A percentile compares a stretch with the other conserved stretches of the same genome.
These are phyloP conservation scores for Listronotus oregonensis DNA, from an alignment of 1,140 invertebrate species.

Conservation along the genomic window DNA sequence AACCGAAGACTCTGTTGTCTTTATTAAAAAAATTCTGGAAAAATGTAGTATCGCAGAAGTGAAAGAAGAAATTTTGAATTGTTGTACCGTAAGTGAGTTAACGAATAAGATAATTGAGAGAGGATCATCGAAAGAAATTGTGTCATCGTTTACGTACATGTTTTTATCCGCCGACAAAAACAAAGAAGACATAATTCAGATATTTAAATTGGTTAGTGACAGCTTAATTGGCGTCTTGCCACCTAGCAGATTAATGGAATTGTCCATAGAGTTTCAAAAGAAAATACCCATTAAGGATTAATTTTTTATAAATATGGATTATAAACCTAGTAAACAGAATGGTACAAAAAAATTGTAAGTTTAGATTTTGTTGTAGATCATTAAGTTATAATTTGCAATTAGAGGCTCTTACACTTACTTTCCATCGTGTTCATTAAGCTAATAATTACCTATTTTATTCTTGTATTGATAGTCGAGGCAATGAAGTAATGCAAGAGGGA, in stretches of 20 bases:
- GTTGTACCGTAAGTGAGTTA: slow-evolving; percentile 4
- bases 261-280: slow-evolving; percentile 13
- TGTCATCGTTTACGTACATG: slow-evolving; percentile 5
- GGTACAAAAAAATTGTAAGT: background rate
- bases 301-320: background rate
- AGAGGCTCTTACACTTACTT: no score
- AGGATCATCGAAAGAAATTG: slow-evolving; percentile 2
- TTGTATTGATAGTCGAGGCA: no score
- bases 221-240: slow-evolving; percentile 6
- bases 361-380: no score
- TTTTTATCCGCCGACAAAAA: background rate
- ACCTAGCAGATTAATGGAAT: slow-evolving; percentile 7
- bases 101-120: slow-evolving; percentile 1
- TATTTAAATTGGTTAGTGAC: slow-evolving; percentile 25
- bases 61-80: slow-evolving; percentile 6
- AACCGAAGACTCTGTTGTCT: slow-evolving; percentile 18
- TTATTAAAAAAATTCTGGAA: slow-evolving; percentile 29
- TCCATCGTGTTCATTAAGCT: no score
- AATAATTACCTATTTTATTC: no score
- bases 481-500: no score
- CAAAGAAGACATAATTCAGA: slow-evolving; percentile 20
- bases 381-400: no score
- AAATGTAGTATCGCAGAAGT: slow-evolving; percentile 7
- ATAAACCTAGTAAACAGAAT: background rate
- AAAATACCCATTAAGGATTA: slow-evolving; percentile 24